phyloP scores from a whole-genome alignment of 2,113 vertebrate species.

The Cryptotis parvus region DNA sequence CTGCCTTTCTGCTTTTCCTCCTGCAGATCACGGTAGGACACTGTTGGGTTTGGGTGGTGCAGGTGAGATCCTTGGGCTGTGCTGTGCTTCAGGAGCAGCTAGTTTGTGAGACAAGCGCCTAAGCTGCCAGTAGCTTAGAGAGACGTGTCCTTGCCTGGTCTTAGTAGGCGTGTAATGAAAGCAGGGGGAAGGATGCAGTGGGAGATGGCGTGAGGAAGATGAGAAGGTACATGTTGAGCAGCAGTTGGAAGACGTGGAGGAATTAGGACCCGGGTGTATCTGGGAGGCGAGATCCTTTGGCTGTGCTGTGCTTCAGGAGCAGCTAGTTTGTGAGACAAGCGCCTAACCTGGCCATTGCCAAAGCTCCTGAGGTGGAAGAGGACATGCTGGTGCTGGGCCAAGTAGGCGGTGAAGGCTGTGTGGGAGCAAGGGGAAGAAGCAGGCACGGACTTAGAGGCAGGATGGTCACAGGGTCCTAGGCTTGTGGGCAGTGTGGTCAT shows the following conservation, averaged over 20 bases:
- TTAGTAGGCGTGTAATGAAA: neutral
- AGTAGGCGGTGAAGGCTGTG: neutral
- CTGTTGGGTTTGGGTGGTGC: neutral
- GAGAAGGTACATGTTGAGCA: neutral
- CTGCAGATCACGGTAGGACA: neutral
- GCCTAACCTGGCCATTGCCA: neutral
- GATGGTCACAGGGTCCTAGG: neutral
- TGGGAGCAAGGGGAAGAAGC: neutral
- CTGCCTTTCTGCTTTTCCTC: neutral
- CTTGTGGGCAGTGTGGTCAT: neutral
- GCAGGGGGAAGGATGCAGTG: neutral
- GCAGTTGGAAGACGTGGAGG: neutral
- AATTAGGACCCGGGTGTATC: neutral
- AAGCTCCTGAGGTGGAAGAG: neutral
- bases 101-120: neutral
- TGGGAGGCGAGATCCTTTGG: neutral
- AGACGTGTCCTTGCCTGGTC: neutral
- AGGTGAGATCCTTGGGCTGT: neutral
- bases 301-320: neutral
- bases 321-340: neutral
- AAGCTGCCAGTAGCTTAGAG: neutral
- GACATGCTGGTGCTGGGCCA: neutral
- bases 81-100: neutral
- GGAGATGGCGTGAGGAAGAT: neutral
- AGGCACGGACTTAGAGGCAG: neutral